Evolutionary conservation across 2,113 vertebrate species (phyloP).

Genomic region (Myrmophylax atrothorax): DNA sequence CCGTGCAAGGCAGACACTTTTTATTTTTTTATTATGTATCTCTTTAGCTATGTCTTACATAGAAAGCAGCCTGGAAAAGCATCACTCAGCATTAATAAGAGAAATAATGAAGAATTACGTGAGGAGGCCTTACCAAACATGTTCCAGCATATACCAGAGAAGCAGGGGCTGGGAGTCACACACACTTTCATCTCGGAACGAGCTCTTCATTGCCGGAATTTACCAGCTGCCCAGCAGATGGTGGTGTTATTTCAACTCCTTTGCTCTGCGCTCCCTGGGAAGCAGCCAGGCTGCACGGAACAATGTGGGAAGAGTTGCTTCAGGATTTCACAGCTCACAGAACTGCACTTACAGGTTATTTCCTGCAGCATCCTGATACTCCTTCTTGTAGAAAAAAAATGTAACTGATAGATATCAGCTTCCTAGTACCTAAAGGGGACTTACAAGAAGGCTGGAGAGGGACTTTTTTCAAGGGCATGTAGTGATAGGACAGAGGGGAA

Average conservation of each 20-base stretch:
- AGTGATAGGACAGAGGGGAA: neutral
- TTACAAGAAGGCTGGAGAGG: neutral
- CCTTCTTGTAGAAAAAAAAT: neutral
- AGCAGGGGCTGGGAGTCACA: neutral
- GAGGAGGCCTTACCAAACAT: neutral
- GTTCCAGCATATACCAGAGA: neutral
- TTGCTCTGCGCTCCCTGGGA: neutral
- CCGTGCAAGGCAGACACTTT: neutral
- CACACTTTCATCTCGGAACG: fast-evolving
- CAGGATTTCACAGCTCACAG: neutral
- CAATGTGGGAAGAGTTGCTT: neutral
- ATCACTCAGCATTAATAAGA: neutral
- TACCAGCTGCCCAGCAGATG: constrained; percentile 74
- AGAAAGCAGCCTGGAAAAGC: neutral
- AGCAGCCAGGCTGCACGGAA: neutral
- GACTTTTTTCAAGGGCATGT: neutral
- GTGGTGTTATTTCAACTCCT: constrained; percentile 77
- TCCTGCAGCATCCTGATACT: neutral
- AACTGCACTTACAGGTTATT: neutral
- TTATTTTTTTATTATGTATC: neutral
- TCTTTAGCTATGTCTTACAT: neutral
- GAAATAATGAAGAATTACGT: neutral
- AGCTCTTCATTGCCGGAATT: neutral
- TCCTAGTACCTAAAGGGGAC: neutral
- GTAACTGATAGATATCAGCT: neutral